Evolutionary conservation across 53 echinoderm and acorn worm genomes (phyloP), one percentile per base, ranked within the genome.

Genomic region (Temnopleurus reevesii): DNA sequence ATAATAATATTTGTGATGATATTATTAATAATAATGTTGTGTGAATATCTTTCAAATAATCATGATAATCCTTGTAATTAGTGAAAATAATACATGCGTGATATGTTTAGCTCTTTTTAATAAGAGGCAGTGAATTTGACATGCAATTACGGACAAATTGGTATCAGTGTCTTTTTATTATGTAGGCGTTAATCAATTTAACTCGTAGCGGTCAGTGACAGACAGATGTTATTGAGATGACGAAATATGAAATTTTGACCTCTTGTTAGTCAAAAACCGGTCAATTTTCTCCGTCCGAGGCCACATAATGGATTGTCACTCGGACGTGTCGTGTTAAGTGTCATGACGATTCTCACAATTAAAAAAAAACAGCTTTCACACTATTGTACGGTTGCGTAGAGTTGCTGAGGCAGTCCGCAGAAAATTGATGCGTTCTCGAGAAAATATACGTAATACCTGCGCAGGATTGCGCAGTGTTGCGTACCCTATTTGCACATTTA

Each of bases 171-270:
- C n/a, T 38, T 71, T 41, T 71, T 41, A 41, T 71, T 71, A 41
- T 19, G 41, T n/a, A 13, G 41, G 43, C n/a, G n/a, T 30, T 71
- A 41, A 71, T 41, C 38, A 71, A 38, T 36, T 71, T 8, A 38
- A 8, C 8, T 23, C 21, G 19, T 8, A 43, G 41, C 21, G 41
- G 21, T 71, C 38, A 71, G n/a, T n/a, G n/a, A n/a, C n/a, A 71
- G 23, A 41, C 71, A 71, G 41, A 41, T 71, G 71, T 71, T 41
- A 71, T 21, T 23, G 71, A 71, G 71, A 71, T 8, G 71, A 21
- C 21, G 71, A 71, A 71, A 71, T 71, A 23, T 1, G n/a, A 71
- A 38, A 38, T 71, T 41, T 71, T 71, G 71, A 71, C 71, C 71
- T n/a, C 65, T 36, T 4, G 65, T 21, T 21, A 8, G 18, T 24